Evolutionary conservation across 2,797 vertebrate species (phyloP).

Genomic region (Dicrostonyx torquatus): DNA sequence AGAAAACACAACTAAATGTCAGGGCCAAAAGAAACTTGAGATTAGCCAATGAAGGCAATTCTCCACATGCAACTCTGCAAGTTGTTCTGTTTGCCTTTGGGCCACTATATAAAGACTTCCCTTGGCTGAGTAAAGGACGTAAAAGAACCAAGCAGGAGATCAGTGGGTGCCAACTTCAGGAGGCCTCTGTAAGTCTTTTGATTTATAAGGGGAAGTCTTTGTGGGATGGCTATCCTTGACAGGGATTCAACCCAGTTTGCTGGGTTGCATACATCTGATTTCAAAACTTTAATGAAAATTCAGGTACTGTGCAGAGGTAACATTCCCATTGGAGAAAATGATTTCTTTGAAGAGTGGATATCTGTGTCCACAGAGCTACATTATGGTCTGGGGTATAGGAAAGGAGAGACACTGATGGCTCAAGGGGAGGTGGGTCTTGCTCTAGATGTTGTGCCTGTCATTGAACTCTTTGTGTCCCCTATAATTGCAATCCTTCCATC

Average conservation of each 20-base stretch:
- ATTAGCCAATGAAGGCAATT: too few relatives aligned
- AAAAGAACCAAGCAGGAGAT: not conserved
- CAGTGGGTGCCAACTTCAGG: not conserved
- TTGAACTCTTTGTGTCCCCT: not conserved
- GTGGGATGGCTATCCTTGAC: too few relatives aligned
- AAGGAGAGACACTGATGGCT: not conserved
- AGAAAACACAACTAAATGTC: not conserved
- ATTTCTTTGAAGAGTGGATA: not conserved
- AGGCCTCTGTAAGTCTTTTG: not conserved
- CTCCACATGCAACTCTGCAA: not conserved
- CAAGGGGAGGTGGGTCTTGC: not conserved
- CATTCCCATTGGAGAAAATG: not conserved
- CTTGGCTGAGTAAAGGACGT: accelerated
- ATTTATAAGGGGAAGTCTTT: not conserved
- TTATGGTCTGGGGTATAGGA: not conserved
- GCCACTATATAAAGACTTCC: not conserved
- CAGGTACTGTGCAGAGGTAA: not conserved
- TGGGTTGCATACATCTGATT: not conserved
- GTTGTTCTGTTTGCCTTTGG: not conserved
- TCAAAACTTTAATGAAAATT: not conserved
- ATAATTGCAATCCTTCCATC: not conserved
- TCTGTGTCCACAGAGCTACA: not conserved
- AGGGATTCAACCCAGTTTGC: not conserved
- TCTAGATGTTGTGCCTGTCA: not conserved
- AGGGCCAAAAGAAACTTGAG: not conserved